Conservation (phyloP, 1,140 invertebrate species). For the Drosophila watanabei region DNA sequence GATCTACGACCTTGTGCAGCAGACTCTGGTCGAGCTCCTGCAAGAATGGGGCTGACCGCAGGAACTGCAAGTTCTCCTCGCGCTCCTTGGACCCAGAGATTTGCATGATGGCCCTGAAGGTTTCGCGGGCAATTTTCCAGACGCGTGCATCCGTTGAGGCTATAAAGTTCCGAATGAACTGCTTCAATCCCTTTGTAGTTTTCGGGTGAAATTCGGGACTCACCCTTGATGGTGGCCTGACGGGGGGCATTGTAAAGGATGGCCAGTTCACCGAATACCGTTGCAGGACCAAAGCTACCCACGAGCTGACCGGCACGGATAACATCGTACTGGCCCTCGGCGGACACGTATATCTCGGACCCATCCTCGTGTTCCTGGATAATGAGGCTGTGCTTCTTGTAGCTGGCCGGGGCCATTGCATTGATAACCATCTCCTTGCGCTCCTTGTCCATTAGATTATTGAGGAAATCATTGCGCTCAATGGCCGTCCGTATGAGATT, state of each 20-base stretch:
- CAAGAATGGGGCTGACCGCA: conserved; percentile 94
- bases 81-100: conserved; percentile 91
- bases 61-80: conserved; percentile 93
- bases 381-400: conserved; percentile 91
- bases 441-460: conserved; percentile 94
- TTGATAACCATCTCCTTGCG: conserved; percentile 94
- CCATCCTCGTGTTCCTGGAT: conserved; percentile 95
- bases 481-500: conserved; percentile 88
- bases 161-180: conserved; percentile 75
- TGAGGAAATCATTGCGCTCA: conserved; percentile 96
- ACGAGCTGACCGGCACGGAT: conserved; percentile 92
- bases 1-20: conserved; percentile 95
- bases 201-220: conserved; percentile 43
- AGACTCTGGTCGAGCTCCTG: conserved; percentile 92
- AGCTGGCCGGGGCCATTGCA: conserved; percentile 95
- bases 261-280: conserved; percentile 97
- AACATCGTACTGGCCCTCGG: conserved; percentile 94
- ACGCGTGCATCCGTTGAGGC: conserved; percentile 93
- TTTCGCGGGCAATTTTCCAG: conserved; percentile 94
- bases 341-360: conserved; percentile 93
- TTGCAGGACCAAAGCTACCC: conserved; percentile 92
- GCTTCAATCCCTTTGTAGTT: not conserved
- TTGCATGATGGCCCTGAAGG: conserved; percentile 96
- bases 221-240: conserved; percentile 93
- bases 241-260: conserved; percentile 97